phyloP scores from a whole-genome alignment of 1,140 invertebrate genomes.

The Eupristina koningsbergeri region DNA sequence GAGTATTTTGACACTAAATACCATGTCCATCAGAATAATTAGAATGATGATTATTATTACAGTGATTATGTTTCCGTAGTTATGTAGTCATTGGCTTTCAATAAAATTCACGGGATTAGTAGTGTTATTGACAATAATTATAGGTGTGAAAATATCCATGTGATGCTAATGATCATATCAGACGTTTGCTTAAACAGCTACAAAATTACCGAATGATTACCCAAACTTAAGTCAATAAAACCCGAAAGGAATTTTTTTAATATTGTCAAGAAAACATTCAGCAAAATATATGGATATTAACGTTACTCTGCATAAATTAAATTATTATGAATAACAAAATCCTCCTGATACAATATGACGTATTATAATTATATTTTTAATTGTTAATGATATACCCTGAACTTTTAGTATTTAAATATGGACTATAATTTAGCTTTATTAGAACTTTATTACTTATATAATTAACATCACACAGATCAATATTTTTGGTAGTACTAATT shows the following conservation, averaged over 20 bases:
- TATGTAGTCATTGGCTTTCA: neutral
- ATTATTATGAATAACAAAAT: too few species aligned
- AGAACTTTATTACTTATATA: too few species aligned
- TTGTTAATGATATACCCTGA: too few species aligned
- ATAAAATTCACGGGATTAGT: constrained; percentile 18
- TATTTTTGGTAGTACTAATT: too few species aligned
- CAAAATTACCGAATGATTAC: neutral
- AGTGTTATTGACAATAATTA: constrained; percentile 30
- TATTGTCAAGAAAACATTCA: too few species aligned
- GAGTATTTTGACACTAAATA: constrained; percentile 6
- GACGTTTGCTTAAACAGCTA: neutral
- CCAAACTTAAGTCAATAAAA: constrained; percentile 11
- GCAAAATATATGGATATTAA: too few species aligned
- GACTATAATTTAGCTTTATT: too few species aligned
- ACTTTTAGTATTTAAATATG: too few species aligned
- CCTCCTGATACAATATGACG: too few species aligned
- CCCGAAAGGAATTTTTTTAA: neutral
- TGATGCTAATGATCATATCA: constrained; percentile 7
- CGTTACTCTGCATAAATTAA: too few species aligned
- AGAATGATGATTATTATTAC: constrained; percentile 30
- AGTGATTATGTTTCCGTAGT: neutral
- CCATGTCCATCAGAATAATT: constrained; percentile 9
- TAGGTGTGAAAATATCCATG: constrained; percentile 19
- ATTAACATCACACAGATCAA: too few species aligned
- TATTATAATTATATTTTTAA: too few species aligned